Evolutionary conservation across 2,888 invertebrate species (phyloP).

Genomic region (Apamea epomidion): DNA sequence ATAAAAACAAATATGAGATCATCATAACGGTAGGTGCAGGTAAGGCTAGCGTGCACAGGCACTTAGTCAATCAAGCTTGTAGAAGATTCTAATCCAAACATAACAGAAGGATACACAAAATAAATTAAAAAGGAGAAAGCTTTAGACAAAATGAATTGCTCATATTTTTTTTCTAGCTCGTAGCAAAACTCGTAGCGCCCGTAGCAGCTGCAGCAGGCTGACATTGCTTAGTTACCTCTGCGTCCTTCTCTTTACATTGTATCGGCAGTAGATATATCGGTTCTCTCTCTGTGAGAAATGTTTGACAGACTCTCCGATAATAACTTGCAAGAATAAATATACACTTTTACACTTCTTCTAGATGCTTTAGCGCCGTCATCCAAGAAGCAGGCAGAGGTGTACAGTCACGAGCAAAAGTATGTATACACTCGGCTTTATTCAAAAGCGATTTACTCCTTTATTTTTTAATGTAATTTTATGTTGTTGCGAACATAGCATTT

Average conservation of each 20-base stretch:
- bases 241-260: background rate
- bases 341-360: background rate
- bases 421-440: no score
- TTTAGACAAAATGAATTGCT: background rate
- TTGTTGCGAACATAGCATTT: no score
- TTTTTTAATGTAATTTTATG: no score
- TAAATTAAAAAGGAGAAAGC: background rate
- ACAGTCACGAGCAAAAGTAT: no score
- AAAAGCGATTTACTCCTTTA: no score
- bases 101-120: background rate
- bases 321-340: background rate
- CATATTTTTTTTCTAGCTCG: conserved; percentile 5
- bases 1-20: conserved; percentile 60
- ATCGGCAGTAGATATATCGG: no score
- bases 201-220: conserved; percentile 6
- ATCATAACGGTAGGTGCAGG: conserved; percentile 41
- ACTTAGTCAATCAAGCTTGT: background rate
- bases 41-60: conserved; percentile 49
- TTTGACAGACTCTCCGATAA: background rate
- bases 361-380: background rate
- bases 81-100: background rate
- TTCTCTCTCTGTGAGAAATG: background rate
- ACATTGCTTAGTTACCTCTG: background rate
- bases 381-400: no score
- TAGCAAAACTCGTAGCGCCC: conserved; percentile 33